Evolutionary conservation across 2,797 vertebrate species (phyloP).

Genomic region (Pempheris klunzingeri): DNA sequence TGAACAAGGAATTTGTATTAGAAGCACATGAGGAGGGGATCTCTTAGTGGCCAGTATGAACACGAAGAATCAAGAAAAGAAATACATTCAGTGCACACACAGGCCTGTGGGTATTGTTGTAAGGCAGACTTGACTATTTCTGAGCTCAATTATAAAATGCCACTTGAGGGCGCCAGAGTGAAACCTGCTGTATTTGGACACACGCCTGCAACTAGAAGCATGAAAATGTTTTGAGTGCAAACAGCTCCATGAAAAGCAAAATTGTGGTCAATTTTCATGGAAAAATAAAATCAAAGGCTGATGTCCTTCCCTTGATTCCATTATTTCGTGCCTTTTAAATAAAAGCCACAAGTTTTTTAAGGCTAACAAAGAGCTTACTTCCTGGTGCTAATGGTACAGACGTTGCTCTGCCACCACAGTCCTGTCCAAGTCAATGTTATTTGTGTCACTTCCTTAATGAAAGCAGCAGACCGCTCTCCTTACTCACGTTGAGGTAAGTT

Average conservation of each 20-base stretch:
- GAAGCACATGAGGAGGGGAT: background rate
- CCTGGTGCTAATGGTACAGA: constrained; percentile 69
- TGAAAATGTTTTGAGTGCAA: constrained; percentile 36
- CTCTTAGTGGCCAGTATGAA: background rate
- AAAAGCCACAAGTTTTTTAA: constrained; percentile 43
- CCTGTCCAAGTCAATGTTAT: constrained; percentile 66
- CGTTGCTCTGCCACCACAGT: constrained; percentile 55
- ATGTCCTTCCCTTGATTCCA: constrained; percentile 52
- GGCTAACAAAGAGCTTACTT: constrained; percentile 63
- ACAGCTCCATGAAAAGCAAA: constrained; percentile 33
- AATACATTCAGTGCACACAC: no score
- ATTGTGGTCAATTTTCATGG: constrained; percentile 31
- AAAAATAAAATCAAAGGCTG: constrained; percentile 18
- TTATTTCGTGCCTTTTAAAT: constrained; percentile 53
- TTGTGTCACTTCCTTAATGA: constrained; percentile 82
- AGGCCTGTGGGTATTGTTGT: no score
- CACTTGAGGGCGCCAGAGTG: constrained; percentile 64
- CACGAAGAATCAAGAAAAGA: background rate
- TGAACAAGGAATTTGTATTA: background rate
- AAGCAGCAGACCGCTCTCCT: constrained; percentile 79
- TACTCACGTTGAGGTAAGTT: constrained; percentile 69
- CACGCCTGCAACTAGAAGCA: constrained; percentile 24
- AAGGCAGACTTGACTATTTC: background rate
- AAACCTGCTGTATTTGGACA: constrained; percentile 38
- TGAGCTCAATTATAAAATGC: background rate